A percentile compares a stretch with the other conserved stretches of the same genome.
These are phyloP conservation scores for Lamellibrachia satsuma DNA, from an alignment of 2,888 invertebrate genomes.

Conservation along the genomic window DNA sequence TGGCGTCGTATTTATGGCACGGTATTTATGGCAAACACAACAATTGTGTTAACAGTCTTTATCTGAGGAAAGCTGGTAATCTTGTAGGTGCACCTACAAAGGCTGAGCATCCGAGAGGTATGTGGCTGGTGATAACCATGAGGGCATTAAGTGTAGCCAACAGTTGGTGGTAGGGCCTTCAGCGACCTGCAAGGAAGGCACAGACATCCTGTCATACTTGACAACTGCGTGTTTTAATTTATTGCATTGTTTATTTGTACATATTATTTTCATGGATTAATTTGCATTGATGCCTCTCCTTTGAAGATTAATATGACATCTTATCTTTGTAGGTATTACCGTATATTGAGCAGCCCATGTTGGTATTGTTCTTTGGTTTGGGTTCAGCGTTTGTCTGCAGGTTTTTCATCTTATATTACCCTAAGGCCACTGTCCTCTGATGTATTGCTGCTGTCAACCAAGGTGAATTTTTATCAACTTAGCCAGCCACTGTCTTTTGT, in stretches of 20 bases:
- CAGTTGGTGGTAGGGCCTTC: not conserved
- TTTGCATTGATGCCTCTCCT: not conserved
- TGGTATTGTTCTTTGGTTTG: not conserved
- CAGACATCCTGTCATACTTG: not conserved
- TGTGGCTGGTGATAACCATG: not conserved
- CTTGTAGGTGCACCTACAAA: not conserved
- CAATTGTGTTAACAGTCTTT: not conserved
- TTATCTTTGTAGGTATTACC: not conserved
- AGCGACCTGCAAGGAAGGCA: not conserved
- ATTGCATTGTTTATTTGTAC: not conserved
- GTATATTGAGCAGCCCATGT: no score
- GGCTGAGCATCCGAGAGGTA: constrained; percentile 10
- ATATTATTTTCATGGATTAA: constrained; percentile 17
- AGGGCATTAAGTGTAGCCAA: not conserved
- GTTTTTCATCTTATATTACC: not conserved
- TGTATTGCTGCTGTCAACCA: not conserved
- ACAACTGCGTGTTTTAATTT: not conserved
- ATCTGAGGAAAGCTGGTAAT: not conserved
- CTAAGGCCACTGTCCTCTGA: not conserved
- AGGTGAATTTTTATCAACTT: not conserved
- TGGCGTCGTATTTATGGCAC: not conserved
- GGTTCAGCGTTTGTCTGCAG: not conserved
- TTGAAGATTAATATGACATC: not conserved
- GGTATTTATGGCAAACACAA: not conserved
- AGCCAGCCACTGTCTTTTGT: not conserved